Evolutionary conservation across 2,113 vertebrate species (phyloP), one percentile per base, ranked within the genome.

Genomic region (Nerophis ophidion): DNA sequence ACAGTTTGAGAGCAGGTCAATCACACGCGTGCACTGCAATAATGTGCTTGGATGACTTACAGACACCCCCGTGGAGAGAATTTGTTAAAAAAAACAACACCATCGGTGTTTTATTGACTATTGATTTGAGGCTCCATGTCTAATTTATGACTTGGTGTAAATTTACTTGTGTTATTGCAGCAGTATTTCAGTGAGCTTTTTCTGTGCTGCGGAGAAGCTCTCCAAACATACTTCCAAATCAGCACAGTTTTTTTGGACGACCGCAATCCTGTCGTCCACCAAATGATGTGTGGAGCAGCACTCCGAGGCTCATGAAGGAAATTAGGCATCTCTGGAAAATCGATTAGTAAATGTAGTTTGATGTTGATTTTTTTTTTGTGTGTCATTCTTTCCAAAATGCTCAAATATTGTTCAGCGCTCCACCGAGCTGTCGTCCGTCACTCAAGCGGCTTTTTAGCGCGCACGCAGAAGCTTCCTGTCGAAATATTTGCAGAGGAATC

Each of bases 281-380:
- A 81, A 80, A 86, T 76, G 81, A 84, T 82, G 77, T 76, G 81
- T 76, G 72, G 74, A 66, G 76, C 58, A 60, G 79, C 82, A 72
- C 79, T 80, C 56, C 38, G 77, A 81, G 82, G 72, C 73, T 68
- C 80, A 62, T 58, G 60, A 46, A 74, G 86, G 85, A 89, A 87
- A 89, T 86, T 78, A 84, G 72, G 75, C 81, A 86, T 82, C 72
- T 65, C 82, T 88, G 86, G 84, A 85, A 88, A 90, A 89, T 58
- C 70, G 70, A 88, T 86, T 79, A 87, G 66, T 26, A 59, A 77
- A 61, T 6, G 42, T 44, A 44, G 10, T 44, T 44, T 11, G 4
- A 12, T 44, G 40, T 42, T 56, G 36, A 42, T 17, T 13, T 38
- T 74, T 67, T 74, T 13, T 38, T 74, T 67, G 73, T 48, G n/a